A percentile compares a stretch with the other conserved stretches of the same genome.
Conservation (phyloP, 2,113 vertebrate species). For the Pangasianodon gigas region DNA sequence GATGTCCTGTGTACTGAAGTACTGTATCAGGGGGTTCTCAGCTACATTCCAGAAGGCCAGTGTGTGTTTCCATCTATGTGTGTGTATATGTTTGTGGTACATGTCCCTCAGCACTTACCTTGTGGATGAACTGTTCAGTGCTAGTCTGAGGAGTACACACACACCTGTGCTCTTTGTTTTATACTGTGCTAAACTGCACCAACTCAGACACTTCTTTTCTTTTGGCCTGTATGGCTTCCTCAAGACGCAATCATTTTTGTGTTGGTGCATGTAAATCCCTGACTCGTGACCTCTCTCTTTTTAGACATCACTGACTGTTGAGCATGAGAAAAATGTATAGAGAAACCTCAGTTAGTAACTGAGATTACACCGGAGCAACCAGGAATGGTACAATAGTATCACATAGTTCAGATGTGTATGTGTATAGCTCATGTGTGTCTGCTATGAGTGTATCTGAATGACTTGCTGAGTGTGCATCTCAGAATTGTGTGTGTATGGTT, state of each 20-base stretch:
- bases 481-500: slow-evolving; percentile 5
- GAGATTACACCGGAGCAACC: slow-evolving; percentile 30
- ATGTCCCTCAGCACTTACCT: slow-evolving; percentile 32
- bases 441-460: neutral
- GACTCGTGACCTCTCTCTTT: slow-evolving; percentile 28
- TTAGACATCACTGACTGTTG: slow-evolving; percentile 43
- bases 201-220: neutral
- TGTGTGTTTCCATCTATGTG: neutral
- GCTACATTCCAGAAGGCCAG: slow-evolving; percentile 20
- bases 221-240: neutral
- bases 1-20: slow-evolving; percentile 21
- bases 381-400: slow-evolving; percentile 38
- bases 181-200: slow-evolving; percentile 33
- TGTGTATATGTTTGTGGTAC: slow-evolving; percentile 12
- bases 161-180: slow-evolving; percentile 21
- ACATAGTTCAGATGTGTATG: slow-evolving; percentile 24
- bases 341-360: slow-evolving; percentile 25
- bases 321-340: slow-evolving; percentile 40
- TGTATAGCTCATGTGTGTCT: neutral
- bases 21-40: slow-evolving; percentile 27
- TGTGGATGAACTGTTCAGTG: neutral
- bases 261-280: slow-evolving; percentile 41
- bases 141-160: neutral
- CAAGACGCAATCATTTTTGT: neutral
- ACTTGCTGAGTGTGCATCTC: neutral